Conservation (phyloP, 2,113 vertebrate species). For the Zapus hudsonius region DNA sequence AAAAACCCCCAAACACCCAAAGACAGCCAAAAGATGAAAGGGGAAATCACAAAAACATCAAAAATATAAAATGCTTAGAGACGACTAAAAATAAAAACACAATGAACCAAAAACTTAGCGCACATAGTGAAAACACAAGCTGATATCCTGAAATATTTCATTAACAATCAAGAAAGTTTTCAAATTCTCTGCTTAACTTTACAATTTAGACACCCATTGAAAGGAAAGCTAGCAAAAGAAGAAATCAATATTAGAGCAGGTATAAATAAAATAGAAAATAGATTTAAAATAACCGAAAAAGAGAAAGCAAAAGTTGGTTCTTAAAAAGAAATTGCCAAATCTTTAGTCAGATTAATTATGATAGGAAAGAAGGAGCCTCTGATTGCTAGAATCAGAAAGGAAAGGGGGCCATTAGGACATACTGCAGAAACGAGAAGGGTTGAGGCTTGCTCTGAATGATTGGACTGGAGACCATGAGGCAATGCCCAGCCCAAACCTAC, state of each 20-base stretch:
- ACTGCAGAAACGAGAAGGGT: neutral
- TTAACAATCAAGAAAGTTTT: neutral
- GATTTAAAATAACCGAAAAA: neutral
- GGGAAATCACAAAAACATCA: neutral
- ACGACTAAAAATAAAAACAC: neutral
- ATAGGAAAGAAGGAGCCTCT: neutral
- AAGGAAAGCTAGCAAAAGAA: neutral
- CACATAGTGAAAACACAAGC: neutral
- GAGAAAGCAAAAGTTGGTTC: neutral
- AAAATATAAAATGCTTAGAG: neutral
- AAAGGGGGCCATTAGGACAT: neutral
- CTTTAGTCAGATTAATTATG: neutral
- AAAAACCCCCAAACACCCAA: neutral
- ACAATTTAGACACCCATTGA: neutral
- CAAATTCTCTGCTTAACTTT: neutral
- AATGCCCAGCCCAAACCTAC: neutral
- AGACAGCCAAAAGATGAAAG: neutral
- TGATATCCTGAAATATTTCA: neutral
- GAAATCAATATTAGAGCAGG: neutral
- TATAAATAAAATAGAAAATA: neutral
- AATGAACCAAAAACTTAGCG: neutral
- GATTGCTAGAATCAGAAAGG: neutral
- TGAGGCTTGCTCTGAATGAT: neutral
- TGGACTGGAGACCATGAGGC: neutral
- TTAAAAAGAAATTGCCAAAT: neutral